Evolutionary conservation across 2,113 vertebrate genomes (phyloP).

Genomic region (Sula dactylatra): DNA sequence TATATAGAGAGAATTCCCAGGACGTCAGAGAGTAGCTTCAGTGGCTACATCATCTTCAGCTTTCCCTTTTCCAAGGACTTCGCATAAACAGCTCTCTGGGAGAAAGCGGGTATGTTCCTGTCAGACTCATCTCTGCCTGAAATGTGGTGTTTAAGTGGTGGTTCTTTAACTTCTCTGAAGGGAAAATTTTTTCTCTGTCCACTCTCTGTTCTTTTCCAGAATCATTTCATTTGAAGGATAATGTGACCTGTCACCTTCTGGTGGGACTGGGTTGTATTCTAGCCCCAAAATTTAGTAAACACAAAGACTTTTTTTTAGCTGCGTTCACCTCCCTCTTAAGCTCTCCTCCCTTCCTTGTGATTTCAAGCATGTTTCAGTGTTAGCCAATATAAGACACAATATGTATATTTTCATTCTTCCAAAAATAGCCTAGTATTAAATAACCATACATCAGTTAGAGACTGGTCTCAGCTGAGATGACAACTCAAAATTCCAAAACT

Average conservation of each 20-base stretch:
- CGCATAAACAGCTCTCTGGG: background rate
- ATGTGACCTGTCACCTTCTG: background rate
- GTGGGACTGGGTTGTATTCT: background rate
- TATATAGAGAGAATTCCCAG: background rate
- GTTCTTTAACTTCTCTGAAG: background rate
- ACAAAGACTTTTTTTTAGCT: background rate
- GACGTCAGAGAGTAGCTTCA: background rate
- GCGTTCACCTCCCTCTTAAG: background rate
- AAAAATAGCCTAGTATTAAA: background rate
- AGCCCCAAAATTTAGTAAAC: background rate
- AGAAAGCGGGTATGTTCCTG: background rate
- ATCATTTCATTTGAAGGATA: background rate
- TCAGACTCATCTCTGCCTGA: background rate
- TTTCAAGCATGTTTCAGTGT: background rate
- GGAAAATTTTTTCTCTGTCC: background rate
- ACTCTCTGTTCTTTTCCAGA: background rate
- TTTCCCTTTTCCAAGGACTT: background rate
- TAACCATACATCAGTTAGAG: background rate
- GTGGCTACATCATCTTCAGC: background rate
- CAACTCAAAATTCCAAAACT: background rate
- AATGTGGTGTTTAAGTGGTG: background rate
- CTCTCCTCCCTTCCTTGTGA: background rate
- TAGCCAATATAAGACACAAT: background rate
- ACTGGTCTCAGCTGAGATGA: background rate
- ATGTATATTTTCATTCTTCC: background rate